Base-by-base conservation (phyloP, 2,113 vertebrate genomes). In the Brachyhypopomus occidentalis region DNA sequence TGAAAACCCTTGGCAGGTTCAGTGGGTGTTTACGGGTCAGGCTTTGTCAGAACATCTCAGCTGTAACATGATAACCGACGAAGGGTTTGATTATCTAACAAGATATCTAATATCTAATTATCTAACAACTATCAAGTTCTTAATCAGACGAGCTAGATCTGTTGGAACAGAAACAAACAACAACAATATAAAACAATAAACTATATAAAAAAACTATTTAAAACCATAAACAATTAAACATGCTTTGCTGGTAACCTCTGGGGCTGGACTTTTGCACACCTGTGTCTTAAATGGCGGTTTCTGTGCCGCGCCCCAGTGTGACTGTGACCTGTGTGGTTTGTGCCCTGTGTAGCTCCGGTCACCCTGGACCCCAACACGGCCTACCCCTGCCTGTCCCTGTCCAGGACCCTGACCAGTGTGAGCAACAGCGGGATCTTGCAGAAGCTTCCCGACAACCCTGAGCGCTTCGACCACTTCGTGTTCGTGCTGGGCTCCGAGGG, bases 301-400 rank as follows among this genome's bases (percentile, higher is more conserved):
- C 41, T 41, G 41, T 41, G 9, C 5, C 9, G 5, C 12, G 45
- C 7, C 45, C 45, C 45, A 52, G 14, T 14, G 45, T 52, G 41
- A 48, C 41, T 38, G 36, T 38, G 41, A 41, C 45, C 45, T 14
- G 2, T 14, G 12, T 52, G 45, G 12, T 52, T 63, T n/a, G 2
- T 79, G n/a, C 56, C 27, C 36, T 55, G 17, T 77, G 82, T 66
- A 94, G 94, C 92, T 4, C 92, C 92, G 6, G 93, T 94, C 83
- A 92, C 89, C 12, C 74, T 94, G 86, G 94, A 94, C 75, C 92
- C 94, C 64, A 94, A 94, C 91, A 94, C 93, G 0, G 92, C 92
- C 6, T 94, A 94, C 84, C 83, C 91, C 70, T 94, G 92, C 87
- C 36, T 94, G 86, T 90, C 89, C 78, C 84, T 94, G 25, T 91